phyloP scores from a whole-genome alignment of 2,797 vertebrate genomes.

The Arctocebus calabarensis region DNA sequence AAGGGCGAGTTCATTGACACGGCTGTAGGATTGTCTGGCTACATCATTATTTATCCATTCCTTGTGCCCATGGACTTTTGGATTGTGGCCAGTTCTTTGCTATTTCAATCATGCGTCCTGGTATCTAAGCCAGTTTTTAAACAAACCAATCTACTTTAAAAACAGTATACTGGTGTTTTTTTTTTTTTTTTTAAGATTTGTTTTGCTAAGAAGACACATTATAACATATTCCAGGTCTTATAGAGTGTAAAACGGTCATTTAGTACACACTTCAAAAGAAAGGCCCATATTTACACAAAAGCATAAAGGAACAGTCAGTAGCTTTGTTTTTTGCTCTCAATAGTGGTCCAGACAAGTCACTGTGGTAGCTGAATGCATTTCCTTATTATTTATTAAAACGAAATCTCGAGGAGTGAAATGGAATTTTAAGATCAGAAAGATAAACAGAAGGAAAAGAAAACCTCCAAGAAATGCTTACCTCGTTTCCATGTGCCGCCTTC shows the following conservation, averaged over 20 bases:
- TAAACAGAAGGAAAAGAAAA: constrained; percentile 20
- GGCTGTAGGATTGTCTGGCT: background rate
- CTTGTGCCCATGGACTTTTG: background rate
- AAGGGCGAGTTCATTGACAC: background rate
- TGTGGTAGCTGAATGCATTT: constrained; percentile 1
- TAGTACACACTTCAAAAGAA: constrained; percentile 74
- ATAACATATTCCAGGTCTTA: constrained; percentile 61
- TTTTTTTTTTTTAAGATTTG: constrained; percentile 54
- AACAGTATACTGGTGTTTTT: background rate
- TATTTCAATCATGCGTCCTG: constrained; percentile 23
- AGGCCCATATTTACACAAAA: constrained; percentile 10
- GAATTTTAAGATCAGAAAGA: constrained; percentile 75
- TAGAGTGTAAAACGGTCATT: constrained; percentile 55
- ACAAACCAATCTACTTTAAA: constrained; percentile 73
- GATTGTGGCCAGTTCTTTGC: constrained; percentile 46
- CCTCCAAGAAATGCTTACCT: background rate
- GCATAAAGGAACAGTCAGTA: constrained; percentile 12
- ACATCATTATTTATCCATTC: background rate
- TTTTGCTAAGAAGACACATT: constrained; percentile 59
- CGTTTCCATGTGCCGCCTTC: accelerated
- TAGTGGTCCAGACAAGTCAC: constrained; percentile 48
- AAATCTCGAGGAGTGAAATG: background rate
- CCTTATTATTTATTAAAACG: constrained; percentile 61
- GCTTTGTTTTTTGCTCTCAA: constrained; percentile 41
- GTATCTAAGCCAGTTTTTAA: constrained; percentile 53